Conservation (phyloP, 1,140 invertebrate genomes). For the Macrosteles quadrilineatus region DNA sequence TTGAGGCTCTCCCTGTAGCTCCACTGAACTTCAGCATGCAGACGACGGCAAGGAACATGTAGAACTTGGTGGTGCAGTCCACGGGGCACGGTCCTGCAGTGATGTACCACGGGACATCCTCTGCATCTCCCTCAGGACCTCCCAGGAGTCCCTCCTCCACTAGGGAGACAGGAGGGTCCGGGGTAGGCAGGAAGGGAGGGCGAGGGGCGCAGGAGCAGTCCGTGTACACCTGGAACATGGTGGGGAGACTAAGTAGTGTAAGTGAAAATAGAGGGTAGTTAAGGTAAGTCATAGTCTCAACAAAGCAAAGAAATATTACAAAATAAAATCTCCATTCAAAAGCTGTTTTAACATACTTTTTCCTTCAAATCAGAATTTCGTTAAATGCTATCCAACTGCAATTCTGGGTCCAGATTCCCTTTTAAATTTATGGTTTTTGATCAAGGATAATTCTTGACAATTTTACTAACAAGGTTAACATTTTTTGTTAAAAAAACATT, state of each 20-base stretch:
- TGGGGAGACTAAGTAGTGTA: not conserved
- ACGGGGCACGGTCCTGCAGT: constrained; percentile 61
- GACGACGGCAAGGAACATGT: constrained; percentile 65
- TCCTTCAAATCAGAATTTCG: too few relatives aligned
- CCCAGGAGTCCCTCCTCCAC: too few relatives aligned
- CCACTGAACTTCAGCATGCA: constrained; percentile 67
- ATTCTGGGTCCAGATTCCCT: too few relatives aligned
- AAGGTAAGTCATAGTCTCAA: not conserved
- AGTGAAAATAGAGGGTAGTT: not conserved
- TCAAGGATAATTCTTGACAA: too few relatives aligned
- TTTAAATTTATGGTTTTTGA: too few relatives aligned
- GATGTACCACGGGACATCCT: constrained; percentile 10
- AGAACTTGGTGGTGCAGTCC: constrained; percentile 65
- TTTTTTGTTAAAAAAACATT: too few relatives aligned
- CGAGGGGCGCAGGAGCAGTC: constrained; percentile 34
- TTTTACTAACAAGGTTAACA: too few relatives aligned
- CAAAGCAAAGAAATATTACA: not conserved
- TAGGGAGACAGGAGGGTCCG: too few relatives aligned
- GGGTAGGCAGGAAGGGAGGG: not conserved
- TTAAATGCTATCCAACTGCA: too few relatives aligned
- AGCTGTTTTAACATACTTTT: too few relatives aligned
- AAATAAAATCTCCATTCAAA: too few relatives aligned
- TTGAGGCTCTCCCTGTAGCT: constrained; percentile 66
- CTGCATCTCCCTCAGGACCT: not conserved
- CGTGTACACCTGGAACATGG: constrained; percentile 49